Conservation (phyloP, 2,797 vertebrate genomes). For the Phataginus tricuspis region DNA sequence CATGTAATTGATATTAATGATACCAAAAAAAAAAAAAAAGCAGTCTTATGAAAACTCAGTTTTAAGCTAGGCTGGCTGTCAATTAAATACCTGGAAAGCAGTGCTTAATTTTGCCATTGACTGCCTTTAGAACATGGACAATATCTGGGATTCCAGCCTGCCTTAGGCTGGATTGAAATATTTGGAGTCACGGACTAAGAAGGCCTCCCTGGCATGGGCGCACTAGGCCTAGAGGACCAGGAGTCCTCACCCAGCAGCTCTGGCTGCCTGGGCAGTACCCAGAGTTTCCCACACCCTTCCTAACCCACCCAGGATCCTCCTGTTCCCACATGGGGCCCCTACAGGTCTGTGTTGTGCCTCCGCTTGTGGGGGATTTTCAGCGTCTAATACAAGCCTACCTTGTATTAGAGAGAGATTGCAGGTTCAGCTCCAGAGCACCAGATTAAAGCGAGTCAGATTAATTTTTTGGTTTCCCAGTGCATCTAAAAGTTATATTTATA, state of each 20-base stretch:
- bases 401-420: not conserved
- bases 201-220: too few relatives aligned
- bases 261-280: not conserved
- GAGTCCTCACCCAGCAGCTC: not conserved
- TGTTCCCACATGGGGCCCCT: not conserved
- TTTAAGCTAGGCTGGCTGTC: not conserved
- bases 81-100: not conserved
- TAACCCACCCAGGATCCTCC: not conserved
- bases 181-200: not conserved
- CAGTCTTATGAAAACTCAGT: not conserved
- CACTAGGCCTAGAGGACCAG: not conserved
- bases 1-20: too few relatives aligned
- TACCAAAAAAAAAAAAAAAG: not conserved
- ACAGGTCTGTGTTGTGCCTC: not conserved
- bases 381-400: not conserved
- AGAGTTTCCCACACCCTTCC: too few relatives aligned
- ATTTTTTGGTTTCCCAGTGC: not conserved
- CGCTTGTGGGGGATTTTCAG: not conserved
- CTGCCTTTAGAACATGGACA: not conserved
- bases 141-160: not conserved
- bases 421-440: not conserved
- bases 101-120: not conserved
- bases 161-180: not conserved
- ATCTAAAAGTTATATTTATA: not conserved
- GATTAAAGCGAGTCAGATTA: not conserved